phyloP scores from a whole-genome alignment of 2,113 vertebrate genomes.

The Takifugu bimaculatus region DNA sequence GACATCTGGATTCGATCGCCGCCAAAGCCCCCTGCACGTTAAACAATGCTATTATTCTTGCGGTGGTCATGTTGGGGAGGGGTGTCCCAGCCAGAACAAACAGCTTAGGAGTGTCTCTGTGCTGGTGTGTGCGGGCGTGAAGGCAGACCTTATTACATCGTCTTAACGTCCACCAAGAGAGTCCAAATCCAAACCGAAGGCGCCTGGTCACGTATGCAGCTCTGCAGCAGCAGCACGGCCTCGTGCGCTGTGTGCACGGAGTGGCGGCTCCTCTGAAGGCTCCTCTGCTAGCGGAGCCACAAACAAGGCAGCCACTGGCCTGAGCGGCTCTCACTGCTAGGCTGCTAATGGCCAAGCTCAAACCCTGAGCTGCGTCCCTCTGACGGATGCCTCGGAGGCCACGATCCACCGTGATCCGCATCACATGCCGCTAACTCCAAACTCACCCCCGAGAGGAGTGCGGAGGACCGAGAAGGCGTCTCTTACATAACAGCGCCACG shows the following conservation, averaged over 20 bases:
- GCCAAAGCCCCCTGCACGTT: constrained; percentile 23
- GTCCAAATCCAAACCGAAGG: no score
- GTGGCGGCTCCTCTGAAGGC: constrained; percentile 34
- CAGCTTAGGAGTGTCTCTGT: neutral
- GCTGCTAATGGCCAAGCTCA: constrained; percentile 16
- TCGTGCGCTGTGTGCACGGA: neutral
- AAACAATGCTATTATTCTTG: constrained; percentile 23
- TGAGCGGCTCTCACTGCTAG: constrained; percentile 13
- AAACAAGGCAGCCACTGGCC: constrained; percentile 21
- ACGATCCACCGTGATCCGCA: constrained; percentile 1
- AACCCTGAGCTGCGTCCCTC: constrained; percentile 19
- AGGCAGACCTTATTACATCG: neutral
- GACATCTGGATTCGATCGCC: constrained; percentile 43
- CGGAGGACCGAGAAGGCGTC: neutral
- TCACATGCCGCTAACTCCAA: constrained; percentile 12
- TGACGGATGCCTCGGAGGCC: constrained; percentile 27
- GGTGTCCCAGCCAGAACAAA: constrained; percentile 24
- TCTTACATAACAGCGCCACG: constrained; percentile 47
- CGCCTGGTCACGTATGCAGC: neutral
- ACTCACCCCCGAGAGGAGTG: constrained; percentile 25
- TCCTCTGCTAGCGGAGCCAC: neutral
- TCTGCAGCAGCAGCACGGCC: neutral
- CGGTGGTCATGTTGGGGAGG: constrained; percentile 7
- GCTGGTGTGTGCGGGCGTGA: neutral
- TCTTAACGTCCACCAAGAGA: no score